Evolutionary conservation across 1,140 invertebrate genomes (phyloP).

Genomic region (Centruroides vittatus): DNA sequence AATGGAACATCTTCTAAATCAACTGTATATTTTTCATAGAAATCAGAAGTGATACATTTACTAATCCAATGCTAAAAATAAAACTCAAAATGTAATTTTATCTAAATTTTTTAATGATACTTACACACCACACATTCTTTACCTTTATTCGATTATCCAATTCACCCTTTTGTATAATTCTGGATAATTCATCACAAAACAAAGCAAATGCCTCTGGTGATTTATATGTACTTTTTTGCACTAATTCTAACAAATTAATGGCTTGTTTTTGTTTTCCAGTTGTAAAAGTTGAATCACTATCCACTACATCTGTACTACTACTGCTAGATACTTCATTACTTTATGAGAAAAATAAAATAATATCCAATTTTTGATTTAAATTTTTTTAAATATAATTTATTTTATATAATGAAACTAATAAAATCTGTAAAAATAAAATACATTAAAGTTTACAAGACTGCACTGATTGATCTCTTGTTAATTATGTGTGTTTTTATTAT

Average conservation of each 20-base stretch:
- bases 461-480: no score
- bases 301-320: background rate
- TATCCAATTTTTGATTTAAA: background rate
- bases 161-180: conserved; percentile 7
- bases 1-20: no score
- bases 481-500: no score
- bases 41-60: no score
- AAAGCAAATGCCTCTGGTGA: conserved; percentile 11
- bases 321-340: background rate
- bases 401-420: no score
- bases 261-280: background rate
- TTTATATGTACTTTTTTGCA: background rate
- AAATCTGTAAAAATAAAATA: no score
- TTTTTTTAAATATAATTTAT: conserved; percentile 1
- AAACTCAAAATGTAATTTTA: no score
- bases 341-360: background rate
- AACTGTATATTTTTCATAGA: no score
- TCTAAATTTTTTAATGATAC: no score
- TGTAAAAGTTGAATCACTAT: background rate
- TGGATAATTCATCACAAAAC: conserved; percentile 15
- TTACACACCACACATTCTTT: no score
- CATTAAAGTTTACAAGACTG: no score
- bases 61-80: no score
- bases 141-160: background rate
- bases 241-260: conserved; percentile 6